A percentile compares a stretch with the other conserved stretches of the same genome.
Evolutionary conservation across 2,113 vertebrate species (phyloP).

Genomic region (Neolamprologus devosi): DNA sequence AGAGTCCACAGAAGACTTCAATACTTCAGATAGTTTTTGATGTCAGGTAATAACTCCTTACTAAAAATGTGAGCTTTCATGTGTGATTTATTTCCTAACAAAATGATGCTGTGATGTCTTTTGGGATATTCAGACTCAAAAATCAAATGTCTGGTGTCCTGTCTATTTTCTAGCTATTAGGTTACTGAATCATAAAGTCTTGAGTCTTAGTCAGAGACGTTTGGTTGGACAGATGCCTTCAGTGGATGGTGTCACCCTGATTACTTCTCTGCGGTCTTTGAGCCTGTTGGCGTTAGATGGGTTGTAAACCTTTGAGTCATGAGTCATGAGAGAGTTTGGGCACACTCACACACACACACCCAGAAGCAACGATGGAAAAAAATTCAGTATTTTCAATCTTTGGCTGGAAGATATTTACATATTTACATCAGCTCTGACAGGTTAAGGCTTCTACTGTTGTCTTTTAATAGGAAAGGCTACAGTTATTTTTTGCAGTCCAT

Average conservation of each 20-base stretch:
- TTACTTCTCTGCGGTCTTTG: constrained; percentile 32
- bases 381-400: background rate
- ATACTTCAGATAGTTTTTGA: background rate
- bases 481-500: background rate
- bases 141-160: background rate
- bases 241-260: background rate
- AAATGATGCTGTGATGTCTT: background rate
- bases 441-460: background rate
- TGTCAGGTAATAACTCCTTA: background rate
- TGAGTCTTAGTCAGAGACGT: constrained; percentile 34
- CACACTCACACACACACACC: background rate
- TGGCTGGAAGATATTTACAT: background rate
- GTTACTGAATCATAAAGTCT: background rate
- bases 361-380: background rate
- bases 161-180: background rate
- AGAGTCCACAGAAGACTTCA: background rate
- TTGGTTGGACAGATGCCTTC: constrained; percentile 12
- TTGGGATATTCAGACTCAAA: background rate
- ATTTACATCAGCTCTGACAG: background rate
- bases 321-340: background rate
- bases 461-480: background rate
- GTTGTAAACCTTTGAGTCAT: background rate
- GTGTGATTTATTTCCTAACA: background rate
- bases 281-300: background rate
- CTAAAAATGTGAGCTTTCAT: background rate